Base-by-base conservation (phyloP, 1,140 invertebrate genomes). In the Eupristina koningsbergeri region DNA sequence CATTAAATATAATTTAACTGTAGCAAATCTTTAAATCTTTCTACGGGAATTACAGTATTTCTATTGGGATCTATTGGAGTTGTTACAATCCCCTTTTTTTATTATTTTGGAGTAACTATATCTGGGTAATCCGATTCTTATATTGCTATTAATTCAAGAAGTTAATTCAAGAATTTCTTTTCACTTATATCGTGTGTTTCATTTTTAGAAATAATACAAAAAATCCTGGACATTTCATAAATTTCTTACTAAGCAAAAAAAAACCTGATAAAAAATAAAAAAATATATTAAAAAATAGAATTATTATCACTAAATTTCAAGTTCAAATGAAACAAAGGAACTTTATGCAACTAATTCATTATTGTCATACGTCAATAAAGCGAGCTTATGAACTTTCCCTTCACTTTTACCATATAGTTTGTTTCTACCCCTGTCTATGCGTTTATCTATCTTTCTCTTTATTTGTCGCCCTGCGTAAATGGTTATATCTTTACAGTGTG, bases 291-390 rank as follows among this genome's bases (percentile, higher is more conserved):
- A 19, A 26, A 58, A 58, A 9, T 26, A 58, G 53, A 1, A 58
- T 58, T 58, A n/a, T n/a, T n/a, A n/a, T n/a, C n/a, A n/a, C n/a
- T 58, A 58, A 58, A 5, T 58, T 22, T 26, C 53, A 1, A 9
- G 9, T 5, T 19, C 17, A 36, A 19, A 7, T 36, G 2, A 34
- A 67, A 3, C 17, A 9, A 9, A 26, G 39, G 63, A 31, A 22
- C 19, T 78, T 78, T 58, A 8, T 53, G 34, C 61, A 64, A 45
- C 47, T 45, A 71, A 67, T 61, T 13, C 58, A 64, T 64, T 73
- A 47, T 45, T 75, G 67, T 36, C 71, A 22, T 61, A 82, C 71
- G 80, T 76, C 80, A 83, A 79, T 69, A 75, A 58, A 45, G 47
- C 34, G 63, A n/a, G n/a, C 26, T 31, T 34, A 61, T 45, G 34